Evolutionary conservation across 2,113 vertebrate genomes (phyloP).

Genomic region (Phalacrocorax aristotelis): DNA sequence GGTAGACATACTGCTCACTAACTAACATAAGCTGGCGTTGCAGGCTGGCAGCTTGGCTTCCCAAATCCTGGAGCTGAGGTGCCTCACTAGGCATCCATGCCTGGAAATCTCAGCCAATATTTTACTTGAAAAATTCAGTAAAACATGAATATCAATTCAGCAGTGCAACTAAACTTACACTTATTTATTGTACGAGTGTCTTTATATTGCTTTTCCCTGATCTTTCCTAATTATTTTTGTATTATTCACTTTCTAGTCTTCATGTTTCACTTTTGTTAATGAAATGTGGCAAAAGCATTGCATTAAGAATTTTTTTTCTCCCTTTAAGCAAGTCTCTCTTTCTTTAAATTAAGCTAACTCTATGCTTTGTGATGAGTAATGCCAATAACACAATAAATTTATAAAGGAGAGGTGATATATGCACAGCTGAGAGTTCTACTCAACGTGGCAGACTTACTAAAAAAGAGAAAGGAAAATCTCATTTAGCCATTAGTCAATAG

Average conservation of each 20-base stretch:
- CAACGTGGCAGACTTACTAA: not conserved
- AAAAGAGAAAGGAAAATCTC: not conserved
- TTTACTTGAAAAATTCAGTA: not conserved
- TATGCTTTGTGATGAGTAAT: not conserved
- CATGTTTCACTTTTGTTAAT: not conserved
- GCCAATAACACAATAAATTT: not conserved
- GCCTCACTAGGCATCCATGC: not conserved
- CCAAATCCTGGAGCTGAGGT: not conserved
- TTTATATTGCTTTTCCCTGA: not conserved
- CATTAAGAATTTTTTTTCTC: not conserved
- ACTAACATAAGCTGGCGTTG: not conserved
- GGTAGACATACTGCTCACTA: not conserved
- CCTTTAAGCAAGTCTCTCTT: not conserved
- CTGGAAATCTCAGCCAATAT: not conserved
- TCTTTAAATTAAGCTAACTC: not conserved
- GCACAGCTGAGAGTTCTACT: not conserved
- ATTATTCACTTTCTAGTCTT: not conserved
- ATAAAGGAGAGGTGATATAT: not conserved
- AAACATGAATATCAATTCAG: not conserved
- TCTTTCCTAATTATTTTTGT: not conserved
- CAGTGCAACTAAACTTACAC: not conserved
- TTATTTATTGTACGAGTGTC: not conserved
- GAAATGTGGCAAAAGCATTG: not conserved
- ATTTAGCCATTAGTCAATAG: not conserved
- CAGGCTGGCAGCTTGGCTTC: not conserved